Evolutionary conservation across 1,140 invertebrate genomes (phyloP), one percentile per base, ranked within the genome.

Genomic region (Drosophila burlai): DNA sequence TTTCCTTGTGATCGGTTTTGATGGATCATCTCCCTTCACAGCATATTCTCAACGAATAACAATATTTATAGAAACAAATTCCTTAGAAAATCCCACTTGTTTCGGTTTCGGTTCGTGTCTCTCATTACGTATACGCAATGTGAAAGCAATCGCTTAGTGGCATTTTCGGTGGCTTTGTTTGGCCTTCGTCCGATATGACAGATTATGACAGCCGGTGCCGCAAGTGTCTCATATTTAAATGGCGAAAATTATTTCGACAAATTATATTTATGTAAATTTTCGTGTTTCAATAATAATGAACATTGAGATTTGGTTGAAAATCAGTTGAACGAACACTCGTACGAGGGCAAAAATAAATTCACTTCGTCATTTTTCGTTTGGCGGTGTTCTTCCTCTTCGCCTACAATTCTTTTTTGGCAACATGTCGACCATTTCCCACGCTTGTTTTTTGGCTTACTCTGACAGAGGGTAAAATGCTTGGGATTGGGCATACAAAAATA

Each of bases 141-240:
- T 74, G 40, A 49, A 64, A 85, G 63, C 67, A 49, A 71, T 80
- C 46, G 66, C 45, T 21, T 49, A 11, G 42, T 66, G 64, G 64
- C 52, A 65, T 60, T 59, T 45, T 57, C 40, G 63, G 29, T 47
- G 65, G 67, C 67, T 68, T 89, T 87, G 84, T 87, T 87, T 87
- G 84, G 85, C 84, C 85, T 89, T 75, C 84, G 60, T 24, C 46
- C 58, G 45, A 50, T 46, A 81, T 87, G 84, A 87, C 78, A 68
- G 85, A 84, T 84, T 81, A 76, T 90, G 84, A 90, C 84, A 87
- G 84, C 77, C 85, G 85, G 84, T 68, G 62, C 84, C 73, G 76
- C 84, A 87, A 81, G 85, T 87, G 84, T 83, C 81, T 66, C 45
- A 43, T 26, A 67, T 45, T 46, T 55, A 62, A 61, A 77, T 73